Evolutionary conservation across 1,140 invertebrate species (phyloP).

Genomic region (Aphaenogaster ashmeadi): DNA sequence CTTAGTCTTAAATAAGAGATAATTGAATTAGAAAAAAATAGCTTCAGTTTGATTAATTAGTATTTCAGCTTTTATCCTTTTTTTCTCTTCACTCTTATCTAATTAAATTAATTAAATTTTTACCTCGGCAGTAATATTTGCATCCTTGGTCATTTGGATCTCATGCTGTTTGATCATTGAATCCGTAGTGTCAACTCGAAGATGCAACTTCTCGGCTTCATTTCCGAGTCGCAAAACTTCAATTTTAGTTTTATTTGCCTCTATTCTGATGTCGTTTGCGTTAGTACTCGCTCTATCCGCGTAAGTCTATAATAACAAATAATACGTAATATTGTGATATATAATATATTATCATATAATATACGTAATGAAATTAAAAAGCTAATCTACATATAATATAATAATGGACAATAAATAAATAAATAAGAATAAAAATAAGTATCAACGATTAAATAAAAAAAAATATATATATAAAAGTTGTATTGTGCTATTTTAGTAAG

Average conservation of each 20-base stretch:
- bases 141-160: conserved; percentile 91
- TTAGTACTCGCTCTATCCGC: conserved; percentile 85
- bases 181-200: conserved; percentile 91
- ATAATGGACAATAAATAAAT: background rate
- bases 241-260: conserved; percentile 92
- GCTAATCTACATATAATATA: background rate
- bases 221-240: conserved; percentile 92
- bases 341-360: conserved; percentile 10
- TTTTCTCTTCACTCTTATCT: background rate
- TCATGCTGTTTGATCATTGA: conserved; percentile 91
- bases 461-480: background rate
- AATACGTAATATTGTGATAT: conserved; percentile 4
- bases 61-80: background rate
- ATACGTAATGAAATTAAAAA: conserved; percentile 12
- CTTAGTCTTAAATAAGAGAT: background rate
- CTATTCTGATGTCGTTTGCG: conserved; percentile 92
- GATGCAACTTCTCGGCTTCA: conserved; percentile 92
- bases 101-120: conserved; percentile 88
- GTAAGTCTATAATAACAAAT: conserved; percentile 81
- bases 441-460: background rate
- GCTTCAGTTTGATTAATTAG: background rate
- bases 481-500: background rate
- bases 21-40: conserved; percentile 9
- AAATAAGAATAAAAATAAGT: background rate
- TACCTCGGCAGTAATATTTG: conserved; percentile 91